Base-by-base conservation (phyloP, 2,113 vertebrate species). In the Deroptyus accipitrinus region DNA sequence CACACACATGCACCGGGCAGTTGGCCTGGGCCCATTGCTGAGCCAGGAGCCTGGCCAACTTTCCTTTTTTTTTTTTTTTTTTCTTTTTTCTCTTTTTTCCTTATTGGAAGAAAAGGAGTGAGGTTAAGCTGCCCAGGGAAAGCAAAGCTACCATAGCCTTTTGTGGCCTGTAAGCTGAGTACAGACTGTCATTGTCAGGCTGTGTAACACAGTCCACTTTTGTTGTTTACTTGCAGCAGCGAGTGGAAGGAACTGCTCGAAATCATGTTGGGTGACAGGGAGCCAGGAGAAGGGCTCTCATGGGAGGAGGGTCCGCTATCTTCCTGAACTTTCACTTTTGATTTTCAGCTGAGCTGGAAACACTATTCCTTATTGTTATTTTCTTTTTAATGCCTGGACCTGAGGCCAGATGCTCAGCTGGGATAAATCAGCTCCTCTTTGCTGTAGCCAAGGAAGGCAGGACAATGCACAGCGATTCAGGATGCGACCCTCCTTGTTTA, bases 281-380 rank as follows among this genome's bases (percentile, higher is more conserved):
- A 90, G 80, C 74, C 81, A 95, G 72, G 67, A 77, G 73, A 91
- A 93, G 66, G 48, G 68, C 33, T 57, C 59, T 85, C 3, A 5
- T 55, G 74, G 76, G 91, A 96, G 69, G 83, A 95, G 75, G 84
- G 18, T 81, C 28, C 2, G 3, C 75, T 83, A 68, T 83, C 85
- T 81, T 91, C 77, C 73, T 86, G 66, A 94, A 88, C 95, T 96
- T 96, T 97, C 96, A 96, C 81, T 95, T 95, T 96, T 92, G 85
- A 92, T 95, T 81, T 97, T 94, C 74, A 77, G 73, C 68, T 92
- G 66, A 74, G 83, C 66, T 82, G 72, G 93, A 95, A 92, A 52
- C 12, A 61, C 0, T 3, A 92, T 64, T 73, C 35, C 62, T 66
- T 92, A 84, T 73, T 72, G 28, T 33, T 54, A 3, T 28, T 31